Conservation (phyloP, 1,140 invertebrate genomes). For the Rhynchophorus ferrugineus region DNA sequence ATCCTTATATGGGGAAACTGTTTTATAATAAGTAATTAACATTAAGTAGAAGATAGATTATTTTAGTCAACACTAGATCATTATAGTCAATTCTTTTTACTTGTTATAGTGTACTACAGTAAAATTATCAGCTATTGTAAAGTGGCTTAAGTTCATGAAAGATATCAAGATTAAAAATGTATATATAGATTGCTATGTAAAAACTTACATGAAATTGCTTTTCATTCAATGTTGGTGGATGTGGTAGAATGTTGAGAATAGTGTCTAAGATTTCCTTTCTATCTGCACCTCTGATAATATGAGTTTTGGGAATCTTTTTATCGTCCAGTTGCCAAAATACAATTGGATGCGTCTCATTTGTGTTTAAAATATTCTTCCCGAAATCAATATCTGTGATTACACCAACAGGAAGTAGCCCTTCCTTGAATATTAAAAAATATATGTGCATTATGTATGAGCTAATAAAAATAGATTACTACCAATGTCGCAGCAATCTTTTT, state of each 20-base stretch:
- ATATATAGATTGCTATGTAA: conserved; percentile 2
- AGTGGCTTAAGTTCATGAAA: no score
- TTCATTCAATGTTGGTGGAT: conserved; percentile 44
- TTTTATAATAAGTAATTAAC: no score
- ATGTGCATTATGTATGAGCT: conserved; percentile 1
- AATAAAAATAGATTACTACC: conserved; percentile 39
- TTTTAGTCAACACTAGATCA: no score
- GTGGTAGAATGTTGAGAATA: conserved; percentile 50
- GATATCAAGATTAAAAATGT: no score
- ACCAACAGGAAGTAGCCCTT: conserved; percentile 51
- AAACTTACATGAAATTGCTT: conserved; percentile 44
- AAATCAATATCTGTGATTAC: conserved; percentile 42
- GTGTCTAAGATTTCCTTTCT: conserved; percentile 47
- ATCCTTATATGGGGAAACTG: no score
- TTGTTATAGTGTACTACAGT: no score
- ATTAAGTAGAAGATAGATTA: no score
- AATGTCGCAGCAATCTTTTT: conserved; percentile 56
- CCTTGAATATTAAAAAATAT: conserved; percentile 37
- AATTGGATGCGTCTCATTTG: conserved; percentile 39
- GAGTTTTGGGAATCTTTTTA: conserved; percentile 27
- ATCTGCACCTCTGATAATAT: conserved; percentile 40
- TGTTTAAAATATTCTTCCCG: conserved; percentile 42
- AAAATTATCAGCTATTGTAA: no score
- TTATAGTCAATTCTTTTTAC: no score
- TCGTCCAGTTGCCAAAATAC: conserved; percentile 44